phyloP scores from a whole-genome alignment of 1,140 invertebrate species.

The Philopotamus ludificatus region DNA sequence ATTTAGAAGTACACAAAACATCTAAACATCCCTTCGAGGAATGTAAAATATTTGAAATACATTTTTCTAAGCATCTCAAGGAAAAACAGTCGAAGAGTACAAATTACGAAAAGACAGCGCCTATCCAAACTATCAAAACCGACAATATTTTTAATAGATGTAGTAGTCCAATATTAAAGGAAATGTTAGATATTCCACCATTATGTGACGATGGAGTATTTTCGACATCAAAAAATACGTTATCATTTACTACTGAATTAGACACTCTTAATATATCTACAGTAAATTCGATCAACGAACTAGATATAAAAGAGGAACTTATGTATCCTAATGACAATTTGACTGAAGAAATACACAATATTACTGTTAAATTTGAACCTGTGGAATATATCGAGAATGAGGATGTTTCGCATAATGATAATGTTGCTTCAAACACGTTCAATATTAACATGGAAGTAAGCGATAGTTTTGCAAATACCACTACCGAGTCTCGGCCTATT shows the following conservation, averaged over 20 bases:
- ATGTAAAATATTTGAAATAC: conserved; percentile 50
- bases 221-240: conserved; percentile 10
- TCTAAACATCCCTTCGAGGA: conserved; percentile 54
- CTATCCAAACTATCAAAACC: not conserved
- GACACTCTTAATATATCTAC: not conserved
- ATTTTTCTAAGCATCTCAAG: conserved; percentile 38
- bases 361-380: conserved; percentile 6
- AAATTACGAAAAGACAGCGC: not conserved
- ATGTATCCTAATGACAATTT: no score
- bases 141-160: not conserved
- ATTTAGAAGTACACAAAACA: conserved; percentile 61
- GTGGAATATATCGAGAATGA: not conserved
- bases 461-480: no score
- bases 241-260: conserved; percentile 6
- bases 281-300: conserved; percentile 8
- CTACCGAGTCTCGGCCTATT: no score
- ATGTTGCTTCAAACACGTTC: not conserved
- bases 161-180: not conserved
- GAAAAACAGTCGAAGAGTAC: not conserved
- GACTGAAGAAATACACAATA: not conserved
- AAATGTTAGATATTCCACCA: not conserved
- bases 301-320: conserved; percentile 22
- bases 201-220: conserved; percentile 14
- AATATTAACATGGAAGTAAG: not conserved
- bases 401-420: not conserved